Evolutionary conservation across 1,140 invertebrate genomes (phyloP).

Genomic region (Tetramorium alpestre): DNA sequence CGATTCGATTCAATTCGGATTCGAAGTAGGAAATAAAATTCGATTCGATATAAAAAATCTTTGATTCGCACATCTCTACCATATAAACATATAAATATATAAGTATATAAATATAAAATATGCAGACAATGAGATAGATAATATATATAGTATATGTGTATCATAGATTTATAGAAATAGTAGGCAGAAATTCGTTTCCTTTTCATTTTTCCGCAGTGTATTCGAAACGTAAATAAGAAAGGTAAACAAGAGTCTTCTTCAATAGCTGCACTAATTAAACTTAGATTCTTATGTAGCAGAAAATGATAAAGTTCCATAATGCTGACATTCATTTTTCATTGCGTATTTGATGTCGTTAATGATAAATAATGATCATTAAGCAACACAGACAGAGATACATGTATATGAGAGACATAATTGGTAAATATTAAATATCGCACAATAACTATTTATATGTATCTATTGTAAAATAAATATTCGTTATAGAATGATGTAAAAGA

Average conservation of each 20-base stretch:
- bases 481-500: background rate
- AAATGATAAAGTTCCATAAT: background rate
- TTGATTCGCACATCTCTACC: too few species aligned
- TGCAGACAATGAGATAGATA: background rate
- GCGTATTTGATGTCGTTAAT: background rate
- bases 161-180: background rate
- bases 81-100: background rate
- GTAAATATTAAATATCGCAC: background rate
- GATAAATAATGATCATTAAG: background rate
- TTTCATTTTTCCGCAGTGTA: conserved; percentile 1
- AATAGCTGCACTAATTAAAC: background rate
- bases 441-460: background rate
- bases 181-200: background rate
- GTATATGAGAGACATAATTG: background rate
- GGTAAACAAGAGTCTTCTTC: background rate
- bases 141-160: background rate
- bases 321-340: background rate
- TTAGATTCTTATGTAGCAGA: background rate
- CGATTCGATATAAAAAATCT: too few species aligned
- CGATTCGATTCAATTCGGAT: too few species aligned
- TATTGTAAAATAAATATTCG: background rate
- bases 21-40: too few species aligned
- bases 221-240: background rate
- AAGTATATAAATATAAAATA: background rate
- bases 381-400: background rate